Evolutionary conservation across 2,888 invertebrate genomes (phyloP), one percentile per base, ranked within the genome.

Genomic region (Pachydiplax longipennis): DNA sequence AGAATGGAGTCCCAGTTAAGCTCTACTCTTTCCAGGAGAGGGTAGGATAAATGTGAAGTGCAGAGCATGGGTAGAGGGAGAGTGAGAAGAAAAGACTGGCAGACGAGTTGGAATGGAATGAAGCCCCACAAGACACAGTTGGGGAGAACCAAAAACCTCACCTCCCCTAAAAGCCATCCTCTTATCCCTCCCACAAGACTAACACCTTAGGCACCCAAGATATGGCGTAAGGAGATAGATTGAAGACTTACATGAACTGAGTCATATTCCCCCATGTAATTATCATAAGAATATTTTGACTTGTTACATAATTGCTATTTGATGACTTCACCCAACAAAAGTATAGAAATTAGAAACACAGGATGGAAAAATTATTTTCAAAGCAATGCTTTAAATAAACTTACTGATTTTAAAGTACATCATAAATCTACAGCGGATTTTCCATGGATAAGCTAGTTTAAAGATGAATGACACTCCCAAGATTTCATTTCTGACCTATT

Each of bases 121-220:
- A 87, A 87, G 37, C 87, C 87, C 58, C 40, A 87, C 87, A 87
- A 87, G 87, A 61, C 35, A 65, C 31, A 13, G 73, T 73, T 31
- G 31, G 73, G 73, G 73, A 73, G 73, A 73, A 31, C 31, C 73
- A 3, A 73, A 73, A 73, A 73, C 73, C 73, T 73, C 31, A 10
- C 73, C 73, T 13, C 87, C 35, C 61, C 35, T 35, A 25, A 61
- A 37, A 58, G 35, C 61, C 58, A 31, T 58, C n/a, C 58, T 18
- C 87, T 58, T 61, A 58, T 58, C 58, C 61, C 53, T 22, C 1
- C 37, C 87, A n/a, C 61, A 35, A 61, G 65, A 87, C 61, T 87
- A 61, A 87, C 87, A 65, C 87, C 87, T 87, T 37, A 61, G n/a
- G 22, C 61, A 37, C 65, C 58, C 58, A 81, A 61, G 87, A 87